Base-by-base conservation (phyloP, 2,888 invertebrate species). In the Drosophila anomalata region DNA sequence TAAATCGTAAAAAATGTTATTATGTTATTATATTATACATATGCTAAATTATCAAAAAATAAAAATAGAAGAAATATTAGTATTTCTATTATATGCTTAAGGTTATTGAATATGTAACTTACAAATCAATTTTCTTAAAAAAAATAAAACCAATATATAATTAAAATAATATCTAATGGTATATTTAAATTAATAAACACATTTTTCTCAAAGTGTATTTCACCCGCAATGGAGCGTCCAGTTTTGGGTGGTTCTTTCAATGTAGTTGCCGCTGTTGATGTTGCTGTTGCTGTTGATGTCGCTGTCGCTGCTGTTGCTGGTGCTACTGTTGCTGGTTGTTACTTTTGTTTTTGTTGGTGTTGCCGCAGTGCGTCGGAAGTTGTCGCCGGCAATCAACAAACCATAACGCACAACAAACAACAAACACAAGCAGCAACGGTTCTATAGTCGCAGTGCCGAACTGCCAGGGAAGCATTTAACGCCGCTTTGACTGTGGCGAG, bases 331-430 rank as follows among this genome's bases (percentile, higher is more conserved):
- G 59, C 17, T 14, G 20, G 12, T 11, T 41, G 24, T 29, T 42
- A 46, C 42, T 63, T 50, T 26, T 56, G 69, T 12, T 55, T 56
- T 36, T 66, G 65, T 36, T 31, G 60, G 31, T 44, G 42, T 41
- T 31, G 57, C 55, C 42, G 53, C 54, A 52, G 54, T 85, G 87
- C 86, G 81, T 81, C 81, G 81, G 81, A 81, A 81, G 81, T 81
- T 81, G 88, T 82, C 86, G 81, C 88, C 87, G 80, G 72, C 76
- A 88, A 74, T 77, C 83, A 83, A 80, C 88, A 87, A 88, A 86
- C 81, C 83, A 86, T 88, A 83, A 84, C 87, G 84, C 83, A 78
- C 87, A 78, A 57, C 60, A 60, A 65, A 78, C 87, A 78, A 57
- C 60, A 60, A 65, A 55, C 65, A 56, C 36, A 7, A n/a, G 36